These are phyloP conservation scores for Phrynocephalus versicolor DNA, from an alignment of 2,113 vertebrate genomes.

Conservation along the genomic window DNA sequence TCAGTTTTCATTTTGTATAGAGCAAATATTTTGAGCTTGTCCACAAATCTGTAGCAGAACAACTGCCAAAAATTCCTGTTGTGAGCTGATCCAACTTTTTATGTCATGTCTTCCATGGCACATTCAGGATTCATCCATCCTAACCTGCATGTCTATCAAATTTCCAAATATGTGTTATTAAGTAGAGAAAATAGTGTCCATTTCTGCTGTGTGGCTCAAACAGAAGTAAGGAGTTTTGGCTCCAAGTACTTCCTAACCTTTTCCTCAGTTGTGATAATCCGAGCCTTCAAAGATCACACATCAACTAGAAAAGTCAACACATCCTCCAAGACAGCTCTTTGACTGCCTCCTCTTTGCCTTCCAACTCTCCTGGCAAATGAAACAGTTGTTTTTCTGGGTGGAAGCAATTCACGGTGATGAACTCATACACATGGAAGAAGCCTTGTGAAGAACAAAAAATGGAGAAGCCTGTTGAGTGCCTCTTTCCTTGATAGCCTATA, in stretches of 20 bases:
- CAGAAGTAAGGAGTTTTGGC: neutral
- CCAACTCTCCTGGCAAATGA: neutral
- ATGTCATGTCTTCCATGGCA: neutral
- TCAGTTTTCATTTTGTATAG: too few relatives aligned
- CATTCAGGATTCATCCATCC: too few relatives aligned
- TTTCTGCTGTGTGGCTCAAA: neutral
- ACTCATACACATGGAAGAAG: neutral
- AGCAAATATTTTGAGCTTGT: too few relatives aligned
- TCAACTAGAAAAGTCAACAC: neutral
- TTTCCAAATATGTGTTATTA: neutral
- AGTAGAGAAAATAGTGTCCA: neutral
- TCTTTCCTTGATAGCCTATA: too few relatives aligned
- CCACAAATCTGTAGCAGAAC: neutral
- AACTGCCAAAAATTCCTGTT: neutral
- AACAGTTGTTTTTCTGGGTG: neutral
- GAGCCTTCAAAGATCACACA: constrained; percentile 1
- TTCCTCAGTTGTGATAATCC: neutral
- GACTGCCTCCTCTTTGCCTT: neutral
- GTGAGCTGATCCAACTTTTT: neutral
- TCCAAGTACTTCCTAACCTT: neutral
- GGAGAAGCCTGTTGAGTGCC: neutral
- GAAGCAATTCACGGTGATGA: neutral
- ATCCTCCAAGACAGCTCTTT: neutral
- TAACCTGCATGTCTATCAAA: neutral
- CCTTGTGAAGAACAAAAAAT: neutral